Base-by-base conservation (phyloP, 2,888 invertebrate genomes). In the Cyaniris semiargus region DNA sequence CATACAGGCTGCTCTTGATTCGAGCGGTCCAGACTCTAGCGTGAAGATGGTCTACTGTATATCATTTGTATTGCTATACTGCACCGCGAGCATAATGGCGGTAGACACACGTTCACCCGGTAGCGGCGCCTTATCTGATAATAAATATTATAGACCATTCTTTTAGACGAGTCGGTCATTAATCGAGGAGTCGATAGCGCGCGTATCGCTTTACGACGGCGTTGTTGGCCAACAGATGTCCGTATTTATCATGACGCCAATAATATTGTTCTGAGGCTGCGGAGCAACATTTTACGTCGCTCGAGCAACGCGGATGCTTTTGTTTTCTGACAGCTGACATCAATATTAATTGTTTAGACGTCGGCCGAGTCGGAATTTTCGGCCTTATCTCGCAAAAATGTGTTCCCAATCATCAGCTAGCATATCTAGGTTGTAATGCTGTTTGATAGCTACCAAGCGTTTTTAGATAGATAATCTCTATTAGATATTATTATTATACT, bases 101-200 rank as follows among this genome's bases (percentile, higher is more conserved):
- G 84, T 88, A 86, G 91, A 91, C 92, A 91, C 88, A 91, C 90
- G 91, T 92, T 93, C 90, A 89, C 89, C 91, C 93, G 86, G 94
- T 94, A 94, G 94, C 93, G 86, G 84, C 79, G 86, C 87, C 89
- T 91, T 93, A 94, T 94, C 94, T 90, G 92, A 94, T 94, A 92
- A 93, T 93, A 93, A 93, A 94, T 93, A 93, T 93, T 92, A 90
- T 90, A 87, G 90, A 88, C 91, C 92, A 93, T 94, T 94, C 93
- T 94, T 94, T 94, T 93, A 92, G 91, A 90, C 89, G 91, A 89
- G 91, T 87, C 89, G 87, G 91, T 92, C 93, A 94, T 94, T 93
- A 93, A 94, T 93, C 92, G 90, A 90, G 86, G 82, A 88, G 89
- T 90, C 90, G 93, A 94, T 94, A 90, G 88, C 86, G 89, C 86